Evolutionary conservation across 2,888 invertebrate genomes (phyloP).

Genomic region (Habroteleia sp.): DNA sequence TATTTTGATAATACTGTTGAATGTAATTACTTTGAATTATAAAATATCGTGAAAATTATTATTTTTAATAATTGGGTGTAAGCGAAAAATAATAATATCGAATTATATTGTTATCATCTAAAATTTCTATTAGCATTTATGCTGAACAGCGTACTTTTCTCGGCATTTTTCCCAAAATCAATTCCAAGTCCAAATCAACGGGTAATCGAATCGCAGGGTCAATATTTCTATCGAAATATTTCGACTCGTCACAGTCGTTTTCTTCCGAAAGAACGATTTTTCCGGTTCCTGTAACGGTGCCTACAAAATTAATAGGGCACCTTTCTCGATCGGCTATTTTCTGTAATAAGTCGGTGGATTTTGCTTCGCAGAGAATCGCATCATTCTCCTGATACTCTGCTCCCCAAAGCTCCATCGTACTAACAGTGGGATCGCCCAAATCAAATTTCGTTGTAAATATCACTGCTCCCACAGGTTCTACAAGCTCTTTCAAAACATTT

Average conservation of each 20-base stretch:
- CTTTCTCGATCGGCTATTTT: constrained; percentile 92
- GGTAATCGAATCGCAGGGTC: constrained; percentile 84
- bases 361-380: constrained; percentile 89
- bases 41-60: too few species aligned
- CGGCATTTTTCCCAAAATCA: constrained; percentile 94
- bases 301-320: constrained; percentile 96
- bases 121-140: too few species aligned
- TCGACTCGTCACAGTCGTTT: constrained; percentile 81
- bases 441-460: constrained; percentile 93
- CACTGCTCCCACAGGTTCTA: constrained; percentile 96
- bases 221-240: constrained; percentile 76
- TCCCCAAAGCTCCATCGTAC: constrained; percentile 97
- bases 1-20: too few species aligned
- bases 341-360: constrained; percentile 85
- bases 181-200: constrained; percentile 93
- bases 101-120: too few species aligned
- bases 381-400: constrained; percentile 99
- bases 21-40: too few species aligned
- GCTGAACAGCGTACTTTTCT: too few species aligned
- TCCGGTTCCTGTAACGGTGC: constrained; percentile 93
- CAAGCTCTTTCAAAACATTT: constrained; percentile 97
- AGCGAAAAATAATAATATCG: too few species aligned
- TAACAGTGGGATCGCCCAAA: constrained; percentile 96
- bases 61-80: too few species aligned
- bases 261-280: constrained; percentile 87